Conservation (phyloP, 2,888 invertebrate genomes). For the Sesia bembeciformis region DNA sequence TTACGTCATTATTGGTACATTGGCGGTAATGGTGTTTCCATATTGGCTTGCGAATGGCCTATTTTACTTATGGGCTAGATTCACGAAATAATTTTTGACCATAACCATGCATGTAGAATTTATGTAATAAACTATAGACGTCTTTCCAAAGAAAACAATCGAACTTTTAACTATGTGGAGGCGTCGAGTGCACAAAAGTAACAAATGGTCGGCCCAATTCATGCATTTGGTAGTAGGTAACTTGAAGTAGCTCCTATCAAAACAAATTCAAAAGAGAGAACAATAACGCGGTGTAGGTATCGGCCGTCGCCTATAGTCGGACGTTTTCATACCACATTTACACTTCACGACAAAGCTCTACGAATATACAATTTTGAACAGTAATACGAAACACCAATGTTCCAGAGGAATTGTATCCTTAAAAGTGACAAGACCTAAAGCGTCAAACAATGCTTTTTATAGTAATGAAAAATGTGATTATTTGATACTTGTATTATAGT, state of each 20-base stretch:
- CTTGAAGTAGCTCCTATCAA: slow-evolving; percentile 66
- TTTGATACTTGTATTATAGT: too few relatives aligned
- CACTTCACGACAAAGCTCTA: slow-evolving; percentile 14
- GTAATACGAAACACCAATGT: too few relatives aligned
- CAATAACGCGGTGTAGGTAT: slow-evolving; percentile 58
- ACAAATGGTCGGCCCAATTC: slow-evolving; percentile 54
- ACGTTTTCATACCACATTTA: slow-evolving; percentile 33
- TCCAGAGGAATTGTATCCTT: too few relatives aligned
- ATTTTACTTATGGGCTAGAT: slow-evolving; percentile 48
- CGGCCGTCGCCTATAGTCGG: slow-evolving; percentile 36
- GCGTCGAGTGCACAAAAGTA: slow-evolving; percentile 45
- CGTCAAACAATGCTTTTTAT: too few relatives aligned
- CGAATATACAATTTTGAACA: too few relatives aligned
- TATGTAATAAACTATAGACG: slow-evolving; percentile 31
- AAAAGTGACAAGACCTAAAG: too few relatives aligned
- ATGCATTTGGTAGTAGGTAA: slow-evolving; percentile 46
- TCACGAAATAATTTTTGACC: slow-evolving; percentile 51
- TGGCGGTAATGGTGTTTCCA: slow-evolving; percentile 48
- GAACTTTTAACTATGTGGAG: slow-evolving; percentile 48
- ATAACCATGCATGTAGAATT: slow-evolving; percentile 14
- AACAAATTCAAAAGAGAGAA: slow-evolving; percentile 63
- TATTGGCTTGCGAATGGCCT: slow-evolving; percentile 50
- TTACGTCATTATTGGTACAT: slow-evolving; percentile 41
- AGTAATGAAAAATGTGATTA: too few relatives aligned
- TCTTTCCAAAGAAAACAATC: slow-evolving; percentile 41